Conservation (phyloP, 2,888 invertebrate species). For the Ornithoptera priamus region DNA sequence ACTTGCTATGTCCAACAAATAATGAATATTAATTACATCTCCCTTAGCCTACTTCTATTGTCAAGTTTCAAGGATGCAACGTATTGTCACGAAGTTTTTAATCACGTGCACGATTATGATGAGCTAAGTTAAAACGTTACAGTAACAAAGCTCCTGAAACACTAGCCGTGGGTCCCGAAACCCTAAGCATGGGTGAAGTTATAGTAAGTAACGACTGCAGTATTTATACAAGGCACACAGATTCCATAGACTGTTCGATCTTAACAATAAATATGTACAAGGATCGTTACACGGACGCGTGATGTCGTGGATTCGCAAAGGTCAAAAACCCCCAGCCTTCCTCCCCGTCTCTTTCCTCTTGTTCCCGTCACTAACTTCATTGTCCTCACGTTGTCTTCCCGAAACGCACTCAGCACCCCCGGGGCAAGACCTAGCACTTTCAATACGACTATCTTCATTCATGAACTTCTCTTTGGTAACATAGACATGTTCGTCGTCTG, state of each 20-base stretch:
- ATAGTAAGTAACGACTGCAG: background rate
- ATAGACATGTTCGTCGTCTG: background rate
- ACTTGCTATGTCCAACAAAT: too few species aligned
- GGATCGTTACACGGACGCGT: constrained; percentile 6
- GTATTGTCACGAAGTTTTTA: too few species aligned
- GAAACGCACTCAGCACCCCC: background rate
- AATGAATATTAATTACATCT: too few species aligned
- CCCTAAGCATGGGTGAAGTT: too few species aligned
- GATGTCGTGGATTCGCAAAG: background rate
- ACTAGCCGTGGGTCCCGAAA: too few species aligned
- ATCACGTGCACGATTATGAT: too few species aligned
- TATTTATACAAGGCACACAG: constrained; percentile 18
- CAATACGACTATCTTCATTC: constrained; percentile 2
- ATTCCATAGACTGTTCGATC: constrained; percentile 5
- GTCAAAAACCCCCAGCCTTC: constrained; percentile 10
- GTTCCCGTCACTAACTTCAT: background rate
- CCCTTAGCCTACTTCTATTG: too few species aligned
- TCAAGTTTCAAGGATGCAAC: too few species aligned
- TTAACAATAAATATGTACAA: constrained; percentile 3
- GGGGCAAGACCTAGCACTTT: background rate
- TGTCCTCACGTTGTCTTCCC: background rate
- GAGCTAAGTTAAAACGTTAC: too few species aligned
- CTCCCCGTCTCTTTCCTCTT: background rate
- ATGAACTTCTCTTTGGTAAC: constrained; percentile 9
- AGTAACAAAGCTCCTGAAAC: too few species aligned